Evolutionary conservation across 2,888 invertebrate genomes (phyloP).

Genomic region (Smittia sp.): DNA sequence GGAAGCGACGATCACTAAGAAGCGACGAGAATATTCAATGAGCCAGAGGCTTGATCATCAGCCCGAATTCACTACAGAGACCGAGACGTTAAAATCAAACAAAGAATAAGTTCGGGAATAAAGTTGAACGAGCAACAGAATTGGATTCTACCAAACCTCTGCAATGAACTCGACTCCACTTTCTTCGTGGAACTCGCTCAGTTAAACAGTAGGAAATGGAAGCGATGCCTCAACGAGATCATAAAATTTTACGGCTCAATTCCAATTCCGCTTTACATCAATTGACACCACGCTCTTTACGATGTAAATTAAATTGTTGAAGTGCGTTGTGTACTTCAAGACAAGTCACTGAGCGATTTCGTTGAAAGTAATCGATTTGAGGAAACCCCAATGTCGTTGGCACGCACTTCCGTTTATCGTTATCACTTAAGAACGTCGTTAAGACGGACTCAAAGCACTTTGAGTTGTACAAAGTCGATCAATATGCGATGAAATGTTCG

Average conservation of each 20-base stretch:
- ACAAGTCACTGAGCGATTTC: no score
- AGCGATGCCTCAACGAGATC: slow-evolving; percentile 37
- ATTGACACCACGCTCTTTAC: slow-evolving; percentile 14
- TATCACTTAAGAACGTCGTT: background rate
- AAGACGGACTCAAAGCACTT: background rate
- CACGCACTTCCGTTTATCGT: slow-evolving; percentile 14
- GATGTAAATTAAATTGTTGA: background rate
- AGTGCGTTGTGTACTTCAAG: background rate
- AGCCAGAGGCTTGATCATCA: no score
- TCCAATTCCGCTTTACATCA: slow-evolving; percentile 34
- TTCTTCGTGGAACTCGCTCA: background rate
- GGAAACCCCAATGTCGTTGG: background rate
- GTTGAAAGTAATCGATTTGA: background rate
- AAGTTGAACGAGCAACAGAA: no score
- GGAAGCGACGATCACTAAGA: no score
- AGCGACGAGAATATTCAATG: no score
- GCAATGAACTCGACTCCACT: background rate
- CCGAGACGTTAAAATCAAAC: no score
- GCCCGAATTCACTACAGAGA: no score
- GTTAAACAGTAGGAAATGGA: slow-evolving; percentile 29
- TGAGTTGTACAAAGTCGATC: background rate
- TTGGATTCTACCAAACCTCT: no score
- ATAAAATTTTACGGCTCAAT: slow-evolving; percentile 25
- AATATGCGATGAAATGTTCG: background rate
- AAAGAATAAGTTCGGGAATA: no score